phyloP scores from a whole-genome alignment of 2,797 vertebrate species.

The Sebastes matsubarae region DNA sequence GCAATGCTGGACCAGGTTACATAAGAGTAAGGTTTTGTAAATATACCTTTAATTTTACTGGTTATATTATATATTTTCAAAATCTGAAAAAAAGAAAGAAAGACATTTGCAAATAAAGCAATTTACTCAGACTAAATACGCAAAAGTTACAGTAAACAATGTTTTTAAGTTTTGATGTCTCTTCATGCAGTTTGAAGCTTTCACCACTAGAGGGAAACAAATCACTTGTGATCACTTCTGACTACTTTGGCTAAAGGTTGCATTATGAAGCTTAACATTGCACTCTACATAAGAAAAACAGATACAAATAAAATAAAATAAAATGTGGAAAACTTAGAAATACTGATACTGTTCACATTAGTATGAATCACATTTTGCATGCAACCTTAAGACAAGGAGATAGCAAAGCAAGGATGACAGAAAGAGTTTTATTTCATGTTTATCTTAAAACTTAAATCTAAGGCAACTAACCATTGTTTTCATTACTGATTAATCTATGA shows the following conservation, averaged over 20 bases:
- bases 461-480: neutral
- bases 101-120: neutral
- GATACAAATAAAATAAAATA: neutral
- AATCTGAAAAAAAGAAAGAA: neutral
- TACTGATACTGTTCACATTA: neutral
- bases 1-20: neutral
- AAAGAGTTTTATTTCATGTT: neutral
- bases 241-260: too few species aligned
- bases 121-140: neutral
- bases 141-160: neutral
- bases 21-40: neutral
- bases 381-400: too few species aligned
- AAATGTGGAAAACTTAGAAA: neutral
- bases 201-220: neutral
- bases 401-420: neutral
- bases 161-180: neutral
- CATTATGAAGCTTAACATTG: neutral
- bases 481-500: neutral
- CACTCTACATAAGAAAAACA: neutral
- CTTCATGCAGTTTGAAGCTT: neutral
- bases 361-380: neutral
- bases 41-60: neutral
- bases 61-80: neutral
- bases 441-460: neutral
- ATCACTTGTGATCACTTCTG: neutral